Conservation (phyloP, 2,888 invertebrate genomes). For the Parelbella ahira region DNA sequence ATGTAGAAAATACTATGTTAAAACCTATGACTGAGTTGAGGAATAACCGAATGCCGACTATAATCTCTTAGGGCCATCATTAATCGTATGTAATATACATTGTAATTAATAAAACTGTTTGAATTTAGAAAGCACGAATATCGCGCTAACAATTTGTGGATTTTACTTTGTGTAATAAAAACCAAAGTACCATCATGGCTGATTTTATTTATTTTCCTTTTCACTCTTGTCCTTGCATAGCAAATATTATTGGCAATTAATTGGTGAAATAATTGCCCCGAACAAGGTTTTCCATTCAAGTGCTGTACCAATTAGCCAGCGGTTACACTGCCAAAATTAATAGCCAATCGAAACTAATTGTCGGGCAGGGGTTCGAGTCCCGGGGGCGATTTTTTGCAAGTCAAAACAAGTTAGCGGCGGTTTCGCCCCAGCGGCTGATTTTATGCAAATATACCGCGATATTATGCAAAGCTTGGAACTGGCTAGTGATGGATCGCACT, state of each 20-base stretch:
- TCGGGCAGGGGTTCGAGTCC: slow-evolving; percentile 31
- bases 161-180: too few species aligned
- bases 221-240: too few species aligned
- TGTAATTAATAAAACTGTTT: too few species aligned
- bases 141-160: too few species aligned
- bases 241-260: slow-evolving; percentile 20
- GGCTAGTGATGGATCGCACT: slow-evolving; percentile 31
- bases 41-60: too few species aligned
- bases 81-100: too few species aligned
- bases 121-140: too few species aligned
- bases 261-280: slow-evolving; percentile 7
- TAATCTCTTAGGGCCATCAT: too few species aligned
- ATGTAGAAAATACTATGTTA: too few species aligned
- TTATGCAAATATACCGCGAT: slow-evolving; percentile 68
- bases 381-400: slow-evolving; percentile 61
- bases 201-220: too few species aligned
- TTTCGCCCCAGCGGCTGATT: slow-evolving; percentile 53
- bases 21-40: too few species aligned
- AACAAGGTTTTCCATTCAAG: slow-evolving; percentile 13
- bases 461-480: slow-evolving; percentile 62
- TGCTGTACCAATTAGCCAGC: slow-evolving; percentile 16
- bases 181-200: too few species aligned
- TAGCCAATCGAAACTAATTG: slow-evolving; percentile 43
- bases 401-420: slow-evolving; percentile 63
- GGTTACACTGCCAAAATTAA: slow-evolving; percentile 34